phyloP scores from a whole-genome alignment of 2,888 invertebrate genomes.

The Artemia sp. region DNA sequence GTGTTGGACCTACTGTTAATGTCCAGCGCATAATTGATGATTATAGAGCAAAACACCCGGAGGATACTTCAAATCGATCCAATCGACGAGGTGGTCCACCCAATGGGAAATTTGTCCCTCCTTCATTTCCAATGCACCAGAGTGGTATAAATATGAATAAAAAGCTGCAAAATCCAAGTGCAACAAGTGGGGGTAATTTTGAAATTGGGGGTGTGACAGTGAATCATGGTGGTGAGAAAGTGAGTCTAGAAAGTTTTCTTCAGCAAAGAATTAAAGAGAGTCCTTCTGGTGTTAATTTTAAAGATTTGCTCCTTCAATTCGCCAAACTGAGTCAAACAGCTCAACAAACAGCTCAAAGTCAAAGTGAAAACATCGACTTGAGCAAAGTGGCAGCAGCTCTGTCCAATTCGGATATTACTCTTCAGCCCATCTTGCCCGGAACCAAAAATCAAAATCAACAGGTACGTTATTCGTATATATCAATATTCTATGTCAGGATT shows the following conservation, averaged over 20 bases:
- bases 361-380: not conserved
- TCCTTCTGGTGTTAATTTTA: constrained; percentile 41
- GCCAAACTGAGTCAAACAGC: constrained; percentile 40
- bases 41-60: constrained; percentile 37
- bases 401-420: constrained; percentile 11
- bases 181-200: constrained; percentile 6
- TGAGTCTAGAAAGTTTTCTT: constrained; percentile 6
- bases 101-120: not conserved
- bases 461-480: too few relatives aligned
- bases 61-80: constrained; percentile 20
- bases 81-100: constrained; percentile 1
- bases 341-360: constrained; percentile 18
- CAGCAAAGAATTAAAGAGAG: constrained; percentile 15
- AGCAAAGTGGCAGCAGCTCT: constrained; percentile 12
- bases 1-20: constrained; percentile 38
- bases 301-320: constrained; percentile 57
- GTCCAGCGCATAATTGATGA: constrained; percentile 66
- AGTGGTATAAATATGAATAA: not conserved
- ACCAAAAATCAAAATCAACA: not conserved
- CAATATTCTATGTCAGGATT: too few relatives aligned
- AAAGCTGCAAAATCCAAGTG: not conserved
- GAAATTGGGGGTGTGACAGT: constrained; percentile 11
- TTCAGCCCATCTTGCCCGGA: constrained; percentile 13
- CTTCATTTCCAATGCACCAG: not conserved
- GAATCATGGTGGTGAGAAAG: constrained; percentile 12